phyloP scores from a whole-genome alignment of 2,888 invertebrate genomes.

The Drosophila kanekoi region DNA sequence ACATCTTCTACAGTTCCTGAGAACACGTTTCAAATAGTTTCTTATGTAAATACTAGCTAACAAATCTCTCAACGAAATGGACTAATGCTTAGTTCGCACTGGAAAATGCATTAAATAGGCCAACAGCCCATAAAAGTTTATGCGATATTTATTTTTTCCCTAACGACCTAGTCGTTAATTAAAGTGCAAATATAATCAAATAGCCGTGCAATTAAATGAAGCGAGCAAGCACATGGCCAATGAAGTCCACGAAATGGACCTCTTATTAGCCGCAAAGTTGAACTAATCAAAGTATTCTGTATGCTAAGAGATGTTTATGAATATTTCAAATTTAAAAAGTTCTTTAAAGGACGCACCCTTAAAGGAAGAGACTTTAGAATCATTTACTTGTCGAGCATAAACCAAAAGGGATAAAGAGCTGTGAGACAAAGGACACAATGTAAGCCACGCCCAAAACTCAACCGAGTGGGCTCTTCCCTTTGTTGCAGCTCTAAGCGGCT shows the following conservation, averaged over 20 bases:
- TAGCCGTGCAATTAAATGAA: slow-evolving; percentile 47
- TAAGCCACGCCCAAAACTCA: slow-evolving; percentile 19
- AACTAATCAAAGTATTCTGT: too few species aligned
- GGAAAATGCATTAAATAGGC: slow-evolving; percentile 24
- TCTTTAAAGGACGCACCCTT: too few species aligned
- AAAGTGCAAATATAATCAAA: slow-evolving; percentile 56
- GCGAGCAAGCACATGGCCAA: slow-evolving; percentile 19
- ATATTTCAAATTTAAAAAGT: too few species aligned
- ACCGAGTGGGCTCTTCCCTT: slow-evolving; percentile 24
- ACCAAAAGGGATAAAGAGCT: background rate
- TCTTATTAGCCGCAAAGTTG: too few species aligned
- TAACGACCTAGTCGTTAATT: slow-evolving; percentile 43
- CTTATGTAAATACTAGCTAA: background rate
- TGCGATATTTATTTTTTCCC: slow-evolving; percentile 49
- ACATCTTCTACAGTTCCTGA: background rate
- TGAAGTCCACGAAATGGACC: too few species aligned
- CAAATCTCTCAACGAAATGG: slow-evolving; percentile 21
- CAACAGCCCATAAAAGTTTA: slow-evolving; percentile 49
- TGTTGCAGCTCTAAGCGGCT: slow-evolving; percentile 44
- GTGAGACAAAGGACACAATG: slow-evolving; percentile 1
- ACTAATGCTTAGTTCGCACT: slow-evolving; percentile 14
- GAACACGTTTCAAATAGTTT: background rate
- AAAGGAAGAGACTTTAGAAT: too few species aligned
- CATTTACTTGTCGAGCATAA: background rate
- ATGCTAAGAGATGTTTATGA: too few species aligned